Evolutionary conservation across 1,140 invertebrate species (phyloP).

Genomic region (Nylanderia fulva): DNA sequence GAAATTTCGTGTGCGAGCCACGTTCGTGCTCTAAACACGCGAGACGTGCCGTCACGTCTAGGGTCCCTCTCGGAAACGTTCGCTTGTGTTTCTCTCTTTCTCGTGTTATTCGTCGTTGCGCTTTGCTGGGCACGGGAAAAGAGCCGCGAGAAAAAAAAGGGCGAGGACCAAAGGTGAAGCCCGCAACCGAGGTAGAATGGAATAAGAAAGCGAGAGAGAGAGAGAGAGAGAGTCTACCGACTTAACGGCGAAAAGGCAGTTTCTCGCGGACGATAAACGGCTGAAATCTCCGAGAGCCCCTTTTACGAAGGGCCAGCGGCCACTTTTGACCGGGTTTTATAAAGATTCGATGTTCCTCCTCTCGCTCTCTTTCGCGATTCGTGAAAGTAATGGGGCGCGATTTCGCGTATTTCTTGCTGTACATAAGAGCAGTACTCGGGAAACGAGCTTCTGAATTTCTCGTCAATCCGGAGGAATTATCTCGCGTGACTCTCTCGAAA

Average conservation of each 20-base stretch:
- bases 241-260: constrained; percentile 58
- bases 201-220: neutral
- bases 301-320: constrained; percentile 27
- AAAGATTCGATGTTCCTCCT: constrained; percentile 27
- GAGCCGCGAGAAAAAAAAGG: constrained; percentile 29
- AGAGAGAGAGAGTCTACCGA: constrained; percentile 2
- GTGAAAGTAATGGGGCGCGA: constrained; percentile 26
- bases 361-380: constrained; percentile 29
- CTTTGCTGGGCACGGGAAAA: constrained; percentile 41
- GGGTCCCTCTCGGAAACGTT: constrained; percentile 41
- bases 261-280: constrained; percentile 60
- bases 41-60: constrained; percentile 74
- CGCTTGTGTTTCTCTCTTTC: constrained; percentile 62
- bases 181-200: constrained; percentile 27
- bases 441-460: too few species aligned
- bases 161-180: constrained; percentile 29
- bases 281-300: constrained; percentile 39
- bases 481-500: neutral
- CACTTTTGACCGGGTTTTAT: constrained; percentile 53
- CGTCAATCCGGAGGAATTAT: neutral
- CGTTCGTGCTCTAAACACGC: constrained; percentile 75
- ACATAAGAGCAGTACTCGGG: neutral
- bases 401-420: constrained; percentile 11
- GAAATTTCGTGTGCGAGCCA: constrained; percentile 70
- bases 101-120: constrained; percentile 56